phyloP scores from a whole-genome alignment of 2,888 invertebrate species.

The Hofmannophila pseudospretella region DNA sequence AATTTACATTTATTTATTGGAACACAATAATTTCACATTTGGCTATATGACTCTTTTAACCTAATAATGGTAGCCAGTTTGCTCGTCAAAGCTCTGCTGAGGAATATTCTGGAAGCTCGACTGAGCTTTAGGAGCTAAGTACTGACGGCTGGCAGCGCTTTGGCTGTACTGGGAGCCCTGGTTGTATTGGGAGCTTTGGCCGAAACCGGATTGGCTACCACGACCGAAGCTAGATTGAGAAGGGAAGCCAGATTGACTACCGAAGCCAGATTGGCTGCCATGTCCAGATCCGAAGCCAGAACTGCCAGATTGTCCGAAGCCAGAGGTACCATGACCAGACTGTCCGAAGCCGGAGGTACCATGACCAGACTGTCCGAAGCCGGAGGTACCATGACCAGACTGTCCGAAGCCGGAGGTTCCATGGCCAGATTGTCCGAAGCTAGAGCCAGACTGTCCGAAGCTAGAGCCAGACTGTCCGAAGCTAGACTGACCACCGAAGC shows the following conservation, averaged over 20 bases:
- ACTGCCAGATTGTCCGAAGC: constrained; percentile 11
- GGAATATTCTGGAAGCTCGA: constrained; percentile 40
- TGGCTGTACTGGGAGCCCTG: constrained; percentile 13
- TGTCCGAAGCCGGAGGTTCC: constrained; percentile 14
- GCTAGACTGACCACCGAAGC: constrained; percentile 2
- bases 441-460: constrained; percentile 6
- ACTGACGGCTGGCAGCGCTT: constrained; percentile 42
- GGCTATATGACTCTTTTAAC: constrained; percentile 9
- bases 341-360: background rate
- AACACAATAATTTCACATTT: constrained; percentile 20
- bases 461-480: too few relatives aligned
- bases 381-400: background rate
- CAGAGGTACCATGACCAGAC: constrained; percentile 8
- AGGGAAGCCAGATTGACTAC: constrained; percentile 2
- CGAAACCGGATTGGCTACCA: constrained; percentile 1
- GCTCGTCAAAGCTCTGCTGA: constrained; percentile 60
- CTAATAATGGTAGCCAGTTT: constrained; percentile 63
- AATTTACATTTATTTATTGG: constrained; percentile 11
- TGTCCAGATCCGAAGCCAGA: constrained; percentile 15
- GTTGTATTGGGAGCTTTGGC: constrained; percentile 8
- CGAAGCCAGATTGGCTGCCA: constrained; percentile 1
- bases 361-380: background rate
- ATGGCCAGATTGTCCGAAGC: constrained; percentile 10
- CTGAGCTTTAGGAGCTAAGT: constrained; percentile 47
- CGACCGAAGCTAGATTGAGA: constrained; percentile 1